Base-by-base conservation (phyloP, 2,888 invertebrate genomes). In the Lamellibrachia columna region DNA sequence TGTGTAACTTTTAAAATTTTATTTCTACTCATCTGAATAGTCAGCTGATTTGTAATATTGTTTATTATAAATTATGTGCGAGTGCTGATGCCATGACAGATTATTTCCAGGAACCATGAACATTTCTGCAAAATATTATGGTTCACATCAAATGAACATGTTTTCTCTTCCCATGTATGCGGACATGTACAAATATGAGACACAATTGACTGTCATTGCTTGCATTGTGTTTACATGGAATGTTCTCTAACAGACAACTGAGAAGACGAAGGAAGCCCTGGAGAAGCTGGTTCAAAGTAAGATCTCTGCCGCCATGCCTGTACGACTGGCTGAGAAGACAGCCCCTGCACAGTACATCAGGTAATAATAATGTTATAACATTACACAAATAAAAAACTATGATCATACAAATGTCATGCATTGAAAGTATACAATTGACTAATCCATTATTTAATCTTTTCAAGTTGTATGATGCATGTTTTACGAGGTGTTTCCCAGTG, bases 281-380 rank as follows among this genome's bases (percentile, higher is more conserved):
- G 98, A 99, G 96, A 98, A 98, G 95, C 97, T 99, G 90, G 97
- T 96, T 0, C 94, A 95, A 95, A 97, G 97, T 2, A 99, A 99
- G 97, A 99, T 99, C 94, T 98, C 99, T 0, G 99, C 99, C 0
- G 99, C 99, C 0, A 98, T 99, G 98, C 99, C 99, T 0, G 99
- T 99, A 0, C 97, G 99, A 94, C 98, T 98, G 96, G 99, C 99
- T 0, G 99, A 99, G 92, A 99, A 98, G 97, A 97, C 97, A 92
- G 98, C 98, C 0, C 98, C 99, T 0, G 99, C 99, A 0, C 99
- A 99, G 96, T 99, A 99, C 96, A 99, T 99, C 95, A 97, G 99
- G 95, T 96, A 92, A n/a, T 28, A 53, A 2, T n/a, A 22, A n/a
- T 40, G 40, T 40, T 40, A 40, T 40, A 40, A 40, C 40, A 40